Evolutionary conservation across 1,140 invertebrate genomes (phyloP).

Genomic region (Brachystomella parvula): DNA sequence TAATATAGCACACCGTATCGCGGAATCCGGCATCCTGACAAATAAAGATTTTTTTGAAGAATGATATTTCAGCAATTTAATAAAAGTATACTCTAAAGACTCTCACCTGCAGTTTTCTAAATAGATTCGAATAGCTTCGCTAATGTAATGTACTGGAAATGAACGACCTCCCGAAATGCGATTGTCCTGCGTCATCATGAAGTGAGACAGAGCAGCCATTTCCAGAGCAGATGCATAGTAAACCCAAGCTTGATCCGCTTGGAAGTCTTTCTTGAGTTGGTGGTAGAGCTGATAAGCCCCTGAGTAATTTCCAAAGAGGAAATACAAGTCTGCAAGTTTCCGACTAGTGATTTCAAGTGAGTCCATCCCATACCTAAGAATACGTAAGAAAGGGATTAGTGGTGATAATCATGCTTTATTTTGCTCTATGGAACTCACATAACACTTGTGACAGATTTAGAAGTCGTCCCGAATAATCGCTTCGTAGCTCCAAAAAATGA

Average conservation of each 20-base stretch:
- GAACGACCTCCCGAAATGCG: conserved; percentile 40
- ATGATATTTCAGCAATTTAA: neutral
- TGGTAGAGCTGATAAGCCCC: conserved; percentile 90
- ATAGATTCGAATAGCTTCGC: conserved; percentile 84
- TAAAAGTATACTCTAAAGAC: conserved; percentile 1
- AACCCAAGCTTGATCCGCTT: conserved; percentile 90
- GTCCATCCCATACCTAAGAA: conserved; percentile 67
- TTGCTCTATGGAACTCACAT: conserved; percentile 27
- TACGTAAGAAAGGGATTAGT: neutral
- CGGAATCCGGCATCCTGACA: conserved; percentile 32
- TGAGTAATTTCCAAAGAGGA: conserved; percentile 90
- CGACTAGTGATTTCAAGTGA: conserved; percentile 87
- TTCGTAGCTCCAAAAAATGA: conserved; percentile 88
- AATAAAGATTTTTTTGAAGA: conserved; percentile 14
- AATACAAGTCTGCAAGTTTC: conserved; percentile 86
- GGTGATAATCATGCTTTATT: neutral
- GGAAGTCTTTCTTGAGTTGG: conserved; percentile 90
- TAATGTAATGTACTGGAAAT: conserved; percentile 71
- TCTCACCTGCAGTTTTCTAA: conserved; percentile 74
- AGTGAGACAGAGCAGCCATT: conserved; percentile 87
- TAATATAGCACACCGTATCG: conserved; percentile 30
- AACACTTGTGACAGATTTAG: conserved; percentile 56
- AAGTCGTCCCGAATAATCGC: conserved; percentile 74
- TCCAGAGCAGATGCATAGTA: conserved; percentile 92
- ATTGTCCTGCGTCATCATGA: conserved; percentile 70